phyloP scores from a whole-genome alignment of 2,888 invertebrate genomes.

The Meiosimyza platycephala region DNA sequence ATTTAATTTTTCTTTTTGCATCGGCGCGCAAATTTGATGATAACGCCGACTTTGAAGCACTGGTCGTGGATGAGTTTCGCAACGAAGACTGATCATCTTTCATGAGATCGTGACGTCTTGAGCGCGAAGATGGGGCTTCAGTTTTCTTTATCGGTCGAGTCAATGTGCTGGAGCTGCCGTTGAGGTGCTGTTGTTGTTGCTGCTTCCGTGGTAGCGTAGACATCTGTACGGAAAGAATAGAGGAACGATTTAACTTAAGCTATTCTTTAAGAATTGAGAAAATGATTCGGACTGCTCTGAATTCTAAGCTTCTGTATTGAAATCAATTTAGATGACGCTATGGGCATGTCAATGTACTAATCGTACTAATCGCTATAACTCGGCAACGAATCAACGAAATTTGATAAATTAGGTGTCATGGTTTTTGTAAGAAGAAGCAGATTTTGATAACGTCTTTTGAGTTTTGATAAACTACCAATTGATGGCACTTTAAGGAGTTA shows the following conservation, averaged over 20 bases:
- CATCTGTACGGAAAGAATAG: slow-evolving; percentile 47
- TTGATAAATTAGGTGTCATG: too few species aligned
- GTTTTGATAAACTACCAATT: too few species aligned
- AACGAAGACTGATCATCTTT: slow-evolving; percentile 62
- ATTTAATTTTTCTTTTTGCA: slow-evolving; percentile 40
- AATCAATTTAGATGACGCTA: too few species aligned
- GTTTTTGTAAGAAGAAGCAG: too few species aligned
- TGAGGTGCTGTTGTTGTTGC: slow-evolving; percentile 49
- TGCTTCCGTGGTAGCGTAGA: slow-evolving; percentile 63
- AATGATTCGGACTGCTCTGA: neutral
- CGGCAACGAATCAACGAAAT: too few species aligned
- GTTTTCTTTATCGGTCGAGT: slow-evolving; percentile 56
- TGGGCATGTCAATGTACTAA: too few species aligned
- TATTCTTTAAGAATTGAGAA: neutral
- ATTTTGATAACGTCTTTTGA: too few species aligned
- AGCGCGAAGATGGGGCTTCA: slow-evolving; percentile 51
- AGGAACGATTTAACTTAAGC: neutral
- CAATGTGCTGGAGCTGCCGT: slow-evolving; percentile 57
- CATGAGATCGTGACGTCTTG: slow-evolving; percentile 51
- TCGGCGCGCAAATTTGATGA: slow-evolving; percentile 60
- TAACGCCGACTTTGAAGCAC: slow-evolving; percentile 60
- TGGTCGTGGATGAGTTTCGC: slow-evolving; percentile 56
- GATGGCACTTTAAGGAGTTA: too few species aligned
- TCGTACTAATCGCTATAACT: too few species aligned
- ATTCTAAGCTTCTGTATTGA: neutral